These are phyloP conservation scores for Eupithecia exiguata DNA, from an alignment of 2,888 invertebrate genomes.

Conservation along the genomic window DNA sequence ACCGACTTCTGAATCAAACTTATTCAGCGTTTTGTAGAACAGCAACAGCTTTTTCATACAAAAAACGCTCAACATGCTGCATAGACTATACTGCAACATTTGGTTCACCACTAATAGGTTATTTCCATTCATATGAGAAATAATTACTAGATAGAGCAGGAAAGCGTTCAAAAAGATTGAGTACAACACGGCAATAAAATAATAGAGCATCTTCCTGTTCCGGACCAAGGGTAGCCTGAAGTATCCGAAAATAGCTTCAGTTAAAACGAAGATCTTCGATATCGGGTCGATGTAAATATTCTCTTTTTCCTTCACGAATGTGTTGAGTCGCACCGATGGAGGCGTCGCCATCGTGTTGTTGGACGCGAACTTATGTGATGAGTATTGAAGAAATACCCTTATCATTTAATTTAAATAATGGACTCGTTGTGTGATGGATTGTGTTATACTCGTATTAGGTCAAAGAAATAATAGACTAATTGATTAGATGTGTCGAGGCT, in stretches of 20 bases:
- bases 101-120: constrained; percentile 18
- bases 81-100: constrained; percentile 45
- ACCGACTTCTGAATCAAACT: constrained; percentile 58
- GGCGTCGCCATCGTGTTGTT: constrained; percentile 50
- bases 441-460: constrained; percentile 31
- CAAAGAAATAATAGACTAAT: constrained; percentile 49
- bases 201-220: constrained; percentile 42
- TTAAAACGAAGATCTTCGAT: constrained; percentile 55
- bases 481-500: constrained; percentile 41
- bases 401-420: constrained; percentile 28
- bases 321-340: constrained; percentile 54
- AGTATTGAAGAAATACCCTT: constrained; percentile 12
- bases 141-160: constrained; percentile 14
- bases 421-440: constrained; percentile 34
- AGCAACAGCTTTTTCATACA: constrained; percentile 52
- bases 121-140: rapidly evolving
- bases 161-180: constrained; percentile 35
- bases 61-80: constrained; percentile 47
- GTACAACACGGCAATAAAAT: constrained; percentile 46
- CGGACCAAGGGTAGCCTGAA: constrained; percentile 53
- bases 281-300: constrained; percentile 53
- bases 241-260: constrained; percentile 52
- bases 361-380: constrained; percentile 17
- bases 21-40: constrained; percentile 56
- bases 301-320: constrained; percentile 51